These are phyloP conservation scores for Dendrolimus pini DNA, from an alignment of 2,888 invertebrate species.

Conservation along the genomic window DNA sequence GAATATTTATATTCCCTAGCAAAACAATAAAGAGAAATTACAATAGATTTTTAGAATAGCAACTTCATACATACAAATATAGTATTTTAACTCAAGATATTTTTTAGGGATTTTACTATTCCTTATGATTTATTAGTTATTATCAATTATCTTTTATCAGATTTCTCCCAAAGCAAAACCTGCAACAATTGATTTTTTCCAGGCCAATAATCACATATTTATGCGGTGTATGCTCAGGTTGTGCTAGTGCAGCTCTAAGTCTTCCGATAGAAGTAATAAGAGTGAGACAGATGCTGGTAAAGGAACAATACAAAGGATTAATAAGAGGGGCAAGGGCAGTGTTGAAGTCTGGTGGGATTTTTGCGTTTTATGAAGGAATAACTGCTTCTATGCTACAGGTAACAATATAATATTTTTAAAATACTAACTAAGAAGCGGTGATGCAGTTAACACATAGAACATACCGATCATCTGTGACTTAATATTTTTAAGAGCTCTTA, in stretches of 20 bases:
- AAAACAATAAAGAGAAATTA: no score
- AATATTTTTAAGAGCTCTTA: no score
- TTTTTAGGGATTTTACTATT: no score
- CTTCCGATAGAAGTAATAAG: slow-evolving; percentile 58
- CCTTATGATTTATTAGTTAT: no score
- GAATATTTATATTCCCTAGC: no score
- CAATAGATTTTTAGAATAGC: no score
- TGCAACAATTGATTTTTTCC: neutral
- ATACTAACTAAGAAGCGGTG: neutral
- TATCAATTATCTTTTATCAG: no score
- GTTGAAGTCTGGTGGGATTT: slow-evolving; percentile 44
- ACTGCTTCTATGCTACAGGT: slow-evolving; percentile 53
- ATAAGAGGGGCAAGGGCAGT: slow-evolving; percentile 42
- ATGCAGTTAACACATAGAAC: no score
- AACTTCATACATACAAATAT: no score
- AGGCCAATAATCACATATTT: slow-evolving; percentile 30
- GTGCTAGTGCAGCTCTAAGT: slow-evolving; percentile 35
- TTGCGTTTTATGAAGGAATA: slow-evolving; percentile 56
- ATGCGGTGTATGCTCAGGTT: slow-evolving; percentile 48
- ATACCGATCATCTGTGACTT: no score
- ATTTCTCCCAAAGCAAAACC: no score
- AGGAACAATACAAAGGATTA: slow-evolving; percentile 48
- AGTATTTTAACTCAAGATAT: no score
- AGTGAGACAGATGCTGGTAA: slow-evolving; percentile 54
- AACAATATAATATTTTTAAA: neutral